Conservation (phyloP, 2,113 vertebrate genomes). For the Egretta garzetta region DNA sequence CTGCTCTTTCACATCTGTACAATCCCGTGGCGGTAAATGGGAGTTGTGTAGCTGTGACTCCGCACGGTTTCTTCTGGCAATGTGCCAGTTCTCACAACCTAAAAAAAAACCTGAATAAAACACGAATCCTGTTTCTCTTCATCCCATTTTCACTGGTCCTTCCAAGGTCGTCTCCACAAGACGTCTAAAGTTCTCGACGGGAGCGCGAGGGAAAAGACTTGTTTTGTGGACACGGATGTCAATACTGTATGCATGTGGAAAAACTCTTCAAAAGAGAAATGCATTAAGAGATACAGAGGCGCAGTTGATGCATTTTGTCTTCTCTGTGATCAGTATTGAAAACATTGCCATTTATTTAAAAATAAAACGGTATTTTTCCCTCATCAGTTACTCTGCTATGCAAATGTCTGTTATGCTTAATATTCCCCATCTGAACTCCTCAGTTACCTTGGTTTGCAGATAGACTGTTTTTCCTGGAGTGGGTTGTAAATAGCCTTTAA, state of each 20-base stretch:
- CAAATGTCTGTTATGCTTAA: slow-evolving; percentile 77
- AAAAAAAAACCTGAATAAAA: not conserved
- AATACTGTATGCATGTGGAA: not conserved
- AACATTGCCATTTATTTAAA: slow-evolving; percentile 41
- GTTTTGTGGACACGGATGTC: not conserved
- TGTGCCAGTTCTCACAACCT: not conserved
- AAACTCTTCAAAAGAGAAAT: slow-evolving; percentile 5
- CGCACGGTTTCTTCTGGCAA: not conserved
- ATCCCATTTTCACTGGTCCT: not conserved
- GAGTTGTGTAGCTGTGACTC: not conserved
- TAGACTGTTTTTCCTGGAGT: slow-evolving; percentile 77
- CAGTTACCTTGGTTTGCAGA: slow-evolving; percentile 77
- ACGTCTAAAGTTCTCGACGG: not conserved
- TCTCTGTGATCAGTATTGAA: slow-evolving; percentile 57
- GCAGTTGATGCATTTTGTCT: not conserved
- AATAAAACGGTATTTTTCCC: slow-evolving; percentile 38
- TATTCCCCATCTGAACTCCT: slow-evolving; percentile 63
- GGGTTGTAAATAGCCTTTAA: slow-evolving; percentile 92
- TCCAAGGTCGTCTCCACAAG: not conserved
- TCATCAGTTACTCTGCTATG: slow-evolving; percentile 77
- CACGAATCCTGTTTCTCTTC: not conserved
- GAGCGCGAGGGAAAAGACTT: not conserved
- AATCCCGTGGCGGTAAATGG: not conserved
- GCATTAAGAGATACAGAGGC: not conserved
- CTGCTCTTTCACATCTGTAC: not conserved